Conservation (phyloP, 1,140 invertebrate genomes). For the Lucilia sericata region DNA sequence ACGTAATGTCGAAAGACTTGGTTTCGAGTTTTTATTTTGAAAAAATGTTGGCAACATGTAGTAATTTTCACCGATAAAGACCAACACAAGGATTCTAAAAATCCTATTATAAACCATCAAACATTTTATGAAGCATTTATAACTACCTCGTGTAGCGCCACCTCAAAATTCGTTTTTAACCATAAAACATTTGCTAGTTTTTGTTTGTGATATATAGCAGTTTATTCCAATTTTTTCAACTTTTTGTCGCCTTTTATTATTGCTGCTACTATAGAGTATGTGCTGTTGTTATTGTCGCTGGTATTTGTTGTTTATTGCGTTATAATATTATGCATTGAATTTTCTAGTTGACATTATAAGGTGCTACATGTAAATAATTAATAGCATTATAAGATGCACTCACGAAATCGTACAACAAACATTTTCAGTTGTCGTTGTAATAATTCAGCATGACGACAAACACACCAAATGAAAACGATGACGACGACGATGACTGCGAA, state of each 20-base stretch:
- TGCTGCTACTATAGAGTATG: background rate
- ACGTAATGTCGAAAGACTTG: background rate
- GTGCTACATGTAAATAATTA: constrained; percentile 68
- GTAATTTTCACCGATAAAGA: too few species aligned
- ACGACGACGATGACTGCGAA: too few species aligned
- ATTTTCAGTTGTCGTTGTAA: constrained; percentile 55
- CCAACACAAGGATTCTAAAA: too few species aligned
- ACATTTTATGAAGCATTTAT: too few species aligned
- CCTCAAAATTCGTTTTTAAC: too few species aligned
- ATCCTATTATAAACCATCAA: too few species aligned
- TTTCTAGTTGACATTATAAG: constrained; percentile 55
- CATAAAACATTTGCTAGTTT: background rate
- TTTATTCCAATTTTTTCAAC: background rate
- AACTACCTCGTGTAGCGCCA: too few species aligned
- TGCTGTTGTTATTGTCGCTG: background rate
- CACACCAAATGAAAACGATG: background rate
- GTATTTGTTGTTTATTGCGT: constrained; percentile 38
- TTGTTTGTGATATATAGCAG: background rate
- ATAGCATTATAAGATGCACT: constrained; percentile 68
- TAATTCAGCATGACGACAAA: constrained; percentile 57
- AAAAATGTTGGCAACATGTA: too few species aligned
- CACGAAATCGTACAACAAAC: constrained; percentile 54
- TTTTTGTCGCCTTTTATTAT: background rate
- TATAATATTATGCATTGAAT: constrained; percentile 41
- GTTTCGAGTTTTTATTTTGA: too few species aligned